Evolutionary conservation across 2,888 invertebrate species (phyloP).

Genomic region (Amphipyra berbera): DNA sequence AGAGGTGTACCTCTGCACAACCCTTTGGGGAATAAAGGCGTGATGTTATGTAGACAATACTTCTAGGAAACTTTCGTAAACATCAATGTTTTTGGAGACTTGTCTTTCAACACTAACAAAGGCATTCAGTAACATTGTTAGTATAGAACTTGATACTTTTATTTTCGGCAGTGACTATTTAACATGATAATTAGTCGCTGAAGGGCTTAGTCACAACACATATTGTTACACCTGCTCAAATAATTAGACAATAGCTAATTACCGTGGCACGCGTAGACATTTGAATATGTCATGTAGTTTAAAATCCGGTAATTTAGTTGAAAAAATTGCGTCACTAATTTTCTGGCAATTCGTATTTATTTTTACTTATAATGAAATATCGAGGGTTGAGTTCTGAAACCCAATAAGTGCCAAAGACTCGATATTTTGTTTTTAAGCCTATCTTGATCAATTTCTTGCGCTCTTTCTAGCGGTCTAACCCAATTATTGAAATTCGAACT

Average conservation of each 20-base stretch:
- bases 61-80: neutral
- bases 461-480: too few relatives aligned
- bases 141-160: neutral
- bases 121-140: neutral
- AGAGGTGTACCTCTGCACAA: too few relatives aligned
- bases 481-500: too few relatives aligned
- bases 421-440: too few relatives aligned
- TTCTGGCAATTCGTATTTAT: neutral
- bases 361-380: too few relatives aligned
- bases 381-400: too few relatives aligned
- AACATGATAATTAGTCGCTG: constrained; percentile 1
- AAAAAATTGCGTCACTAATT: neutral
- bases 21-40: too few relatives aligned
- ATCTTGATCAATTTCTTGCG: too few relatives aligned
- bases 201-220: constrained; percentile 1
- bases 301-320: neutral
- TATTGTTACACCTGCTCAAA: constrained; percentile 5
- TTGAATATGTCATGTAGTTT: neutral
- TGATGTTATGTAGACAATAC: neutral
- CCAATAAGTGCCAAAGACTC: too few relatives aligned
- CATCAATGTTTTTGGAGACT: neutral
- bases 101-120: neutral
- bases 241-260: neutral
- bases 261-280: neutral
- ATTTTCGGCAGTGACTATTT: neutral